Base-by-base conservation (phyloP, 2,888 invertebrate species). In the Drosophila cognata region DNA sequence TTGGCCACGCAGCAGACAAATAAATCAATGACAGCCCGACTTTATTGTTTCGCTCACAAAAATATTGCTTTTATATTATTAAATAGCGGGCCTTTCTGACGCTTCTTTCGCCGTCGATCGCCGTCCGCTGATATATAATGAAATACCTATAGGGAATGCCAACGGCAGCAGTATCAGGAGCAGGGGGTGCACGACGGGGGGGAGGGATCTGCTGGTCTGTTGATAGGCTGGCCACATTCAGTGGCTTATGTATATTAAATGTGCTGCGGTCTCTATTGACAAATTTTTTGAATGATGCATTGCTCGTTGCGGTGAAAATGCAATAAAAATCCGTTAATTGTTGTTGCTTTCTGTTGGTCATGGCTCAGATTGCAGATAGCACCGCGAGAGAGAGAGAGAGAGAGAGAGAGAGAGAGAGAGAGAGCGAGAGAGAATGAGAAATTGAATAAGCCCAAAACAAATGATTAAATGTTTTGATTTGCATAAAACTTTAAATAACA, bases 21-120 rank as follows among this genome's bases (percentile, higher is more conserved):
- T 91, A 91, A 91, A 91, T 91, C 91, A 91, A 91, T 84, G 90
- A 88, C 87, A 85, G 82, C 81, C 83, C 89, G 90, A 90, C 91
- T 91, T 91, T 91, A 91, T 91, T 91, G 91, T 91, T 88, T 88
- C 81, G 87, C 83, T 83, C 89, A 87, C 88, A 87, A 89, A 87
- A 87, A 89, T 88, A 88, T 87, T 88, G 88, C 87, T 79, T 86
- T 88, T 88, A 87, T 87, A 88, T 87, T 86, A 87, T 87, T 87
- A 86, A 87, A 86, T 77, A 78, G 85, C 77, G 56, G 66, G 41
- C 56, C 10, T 43, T 55, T 28, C 69, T 63, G 64, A 62, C 28
- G 62, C 66, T 53, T 46, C 36, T 28, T 56, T 50, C 43, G 55
- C 75, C 69, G 71, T 38, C 81, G 85, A 88, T 85, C 79, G 79